Base-by-base conservation (phyloP, 1,140 invertebrate species). In the Drosophila pseudoananassae region DNA sequence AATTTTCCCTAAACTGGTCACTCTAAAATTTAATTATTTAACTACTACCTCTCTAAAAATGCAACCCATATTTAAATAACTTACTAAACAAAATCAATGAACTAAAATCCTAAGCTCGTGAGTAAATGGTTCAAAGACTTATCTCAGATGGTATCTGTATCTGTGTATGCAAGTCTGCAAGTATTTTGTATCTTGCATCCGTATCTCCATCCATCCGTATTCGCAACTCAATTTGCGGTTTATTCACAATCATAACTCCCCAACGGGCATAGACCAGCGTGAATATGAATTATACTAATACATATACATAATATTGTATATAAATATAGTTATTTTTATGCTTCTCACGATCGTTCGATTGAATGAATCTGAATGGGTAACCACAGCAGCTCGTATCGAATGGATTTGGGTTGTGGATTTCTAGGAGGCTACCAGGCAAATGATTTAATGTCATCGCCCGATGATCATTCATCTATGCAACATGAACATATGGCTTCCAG, bases 401-500 rank as follows among this genome's bases (percentile, higher is more conserved):
- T 63, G 40, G 58, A 43, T 61, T 57, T 15, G 43, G 9, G 7
- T 20, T 46, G 27, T 47, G 40, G 17, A 43, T 51, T 66, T 63
- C 45, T 65, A 61, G 61, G 45, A 27, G 40, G 29, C 29, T 74
- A 40, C 36, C 33, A 46, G 40, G 60, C 63, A 43, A 53, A 84
- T 84, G 80, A 84, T 84, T 84, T 85, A 84, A 80, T 84, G 76
- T 83, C 81, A 80, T 76, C 61, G 56, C 10, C 57, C 80, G 76
- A 80, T 76, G 76, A 83, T 84, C 79, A 83, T 74, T 83, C 80
- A 83, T 83, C 59, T 64, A 43, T 43, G 5, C 6, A 17, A 15
- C 27, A 38, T 20, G 27, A 58, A 45, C 63, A 51, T 77, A 76
- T 63, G 74, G 74, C 74, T 77, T 77, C 74, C 50, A 40, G 10